Evolutionary conservation across 2,888 invertebrate species (phyloP).

Genomic region (Oscheius sp.): DNA sequence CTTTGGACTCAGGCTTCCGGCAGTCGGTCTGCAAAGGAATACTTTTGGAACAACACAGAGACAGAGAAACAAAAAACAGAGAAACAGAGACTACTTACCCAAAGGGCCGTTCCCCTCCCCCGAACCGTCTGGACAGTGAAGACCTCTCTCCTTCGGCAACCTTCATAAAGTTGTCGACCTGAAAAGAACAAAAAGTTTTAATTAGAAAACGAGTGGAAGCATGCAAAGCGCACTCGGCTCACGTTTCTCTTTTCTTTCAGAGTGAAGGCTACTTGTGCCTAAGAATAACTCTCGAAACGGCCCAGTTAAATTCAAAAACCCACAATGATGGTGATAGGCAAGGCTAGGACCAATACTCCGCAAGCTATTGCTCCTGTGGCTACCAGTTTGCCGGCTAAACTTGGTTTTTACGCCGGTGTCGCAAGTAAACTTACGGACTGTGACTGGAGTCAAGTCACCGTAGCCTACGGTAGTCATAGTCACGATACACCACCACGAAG

Average conservation of each 20-base stretch:
- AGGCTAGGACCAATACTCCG: conserved; percentile 58
- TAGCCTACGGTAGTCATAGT: conserved; percentile 67
- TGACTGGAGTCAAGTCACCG: conserved; percentile 65
- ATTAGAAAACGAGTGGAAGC: not conserved
- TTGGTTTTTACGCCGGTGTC: not conserved
- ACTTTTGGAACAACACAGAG: too few species aligned
- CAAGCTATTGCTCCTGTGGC: conserved; percentile 66
- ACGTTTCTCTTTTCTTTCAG: conserved; percentile 21
- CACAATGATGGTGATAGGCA: conserved; percentile 65
- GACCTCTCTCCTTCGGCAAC: conserved; percentile 40
- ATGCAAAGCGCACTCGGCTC: conserved; percentile 40
- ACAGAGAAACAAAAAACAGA: too few species aligned
- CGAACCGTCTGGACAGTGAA: not conserved
- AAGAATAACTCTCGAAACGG: conserved; percentile 16
- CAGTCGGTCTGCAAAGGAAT: not conserved
- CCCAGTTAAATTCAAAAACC: conserved; percentile 38
- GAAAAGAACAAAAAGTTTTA: conserved; percentile 11
- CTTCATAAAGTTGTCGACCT: conserved; percentile 72
- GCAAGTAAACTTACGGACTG: conserved; percentile 58
- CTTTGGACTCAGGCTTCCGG: not conserved
- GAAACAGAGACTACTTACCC: not conserved
- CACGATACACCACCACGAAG: conserved; percentile 69
- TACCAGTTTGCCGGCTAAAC: conserved; percentile 66
- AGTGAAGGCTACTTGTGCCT: conserved; percentile 64
- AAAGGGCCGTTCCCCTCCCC: not conserved